These are phyloP conservation scores for Chaetops frenatus DNA, from an alignment of 2,113 vertebrate genomes.

Conservation along the genomic window DNA sequence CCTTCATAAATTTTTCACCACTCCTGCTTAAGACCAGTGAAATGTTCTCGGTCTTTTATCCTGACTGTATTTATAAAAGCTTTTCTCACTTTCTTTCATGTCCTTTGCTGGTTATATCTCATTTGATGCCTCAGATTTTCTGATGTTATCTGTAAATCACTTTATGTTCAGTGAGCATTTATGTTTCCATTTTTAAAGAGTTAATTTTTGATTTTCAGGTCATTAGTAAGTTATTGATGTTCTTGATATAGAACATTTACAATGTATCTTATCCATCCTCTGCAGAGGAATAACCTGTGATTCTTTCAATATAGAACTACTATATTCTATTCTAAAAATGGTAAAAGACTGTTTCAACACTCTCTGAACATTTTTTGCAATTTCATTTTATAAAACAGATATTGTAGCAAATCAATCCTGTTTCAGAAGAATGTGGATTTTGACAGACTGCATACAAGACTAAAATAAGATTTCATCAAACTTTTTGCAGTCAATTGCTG, in stretches of 20 bases:
- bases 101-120: not conserved
- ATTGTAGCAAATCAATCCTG: not conserved
- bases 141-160: not conserved
- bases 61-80: not conserved
- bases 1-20: not conserved
- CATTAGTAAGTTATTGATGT: not conserved
- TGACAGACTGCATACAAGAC: not conserved
- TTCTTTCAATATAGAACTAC: not conserved
- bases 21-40: not conserved
- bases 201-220: constrained; percentile 8
- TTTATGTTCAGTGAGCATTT: not conserved
- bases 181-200: not conserved
- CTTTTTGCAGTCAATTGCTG: not conserved
- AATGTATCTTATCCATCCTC: not conserved
- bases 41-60: not conserved
- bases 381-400: not conserved
- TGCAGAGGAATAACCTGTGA: not conserved
- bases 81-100: not conserved
- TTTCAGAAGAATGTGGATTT: not conserved
- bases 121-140: not conserved
- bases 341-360: not conserved
- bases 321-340: not conserved
- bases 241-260: not conserved
- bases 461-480: not conserved
- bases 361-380: not conserved